Conservation (phyloP, 2,888 invertebrate species). For the Sycophila texana region DNA sequence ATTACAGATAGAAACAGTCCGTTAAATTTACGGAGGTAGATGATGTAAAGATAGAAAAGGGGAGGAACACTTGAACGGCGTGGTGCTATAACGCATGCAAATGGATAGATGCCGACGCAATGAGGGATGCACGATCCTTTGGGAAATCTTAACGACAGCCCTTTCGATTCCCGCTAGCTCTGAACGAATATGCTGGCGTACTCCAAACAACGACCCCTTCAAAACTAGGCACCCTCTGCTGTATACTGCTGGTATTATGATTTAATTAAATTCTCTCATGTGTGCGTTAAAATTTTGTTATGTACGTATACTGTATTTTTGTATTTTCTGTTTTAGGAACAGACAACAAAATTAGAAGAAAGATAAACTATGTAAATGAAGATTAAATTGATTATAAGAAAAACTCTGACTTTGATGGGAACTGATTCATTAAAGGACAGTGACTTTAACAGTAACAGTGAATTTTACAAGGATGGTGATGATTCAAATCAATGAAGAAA, state of each 20-base stretch:
- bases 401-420: no score
- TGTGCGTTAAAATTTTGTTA: background rate
- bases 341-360: no score
- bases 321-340: no score
- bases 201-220: background rate
- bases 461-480: no score
- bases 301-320: no score
- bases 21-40: background rate
- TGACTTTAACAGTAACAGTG: no score
- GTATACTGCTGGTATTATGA: background rate
- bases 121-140: background rate
- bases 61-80: background rate
- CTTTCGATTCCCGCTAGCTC: slow-evolving; percentile 22
- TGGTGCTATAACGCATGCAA: slow-evolving; percentile 32
- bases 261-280: slow-evolving; percentile 32
- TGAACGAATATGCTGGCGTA: background rate
- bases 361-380: no score
- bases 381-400: no score
- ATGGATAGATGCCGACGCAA: background rate
- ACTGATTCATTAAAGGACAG: no score
- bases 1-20: slow-evolving; percentile 23
- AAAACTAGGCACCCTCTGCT: background rate
- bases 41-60: slow-evolving; percentile 3
- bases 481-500: no score
- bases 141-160: slow-evolving; percentile 46